A percentile compares a stretch with the other conserved stretches of the same genome.
Conservation (phyloP, 2,888 invertebrate genomes). For the Spodoptera exigua region DNA sequence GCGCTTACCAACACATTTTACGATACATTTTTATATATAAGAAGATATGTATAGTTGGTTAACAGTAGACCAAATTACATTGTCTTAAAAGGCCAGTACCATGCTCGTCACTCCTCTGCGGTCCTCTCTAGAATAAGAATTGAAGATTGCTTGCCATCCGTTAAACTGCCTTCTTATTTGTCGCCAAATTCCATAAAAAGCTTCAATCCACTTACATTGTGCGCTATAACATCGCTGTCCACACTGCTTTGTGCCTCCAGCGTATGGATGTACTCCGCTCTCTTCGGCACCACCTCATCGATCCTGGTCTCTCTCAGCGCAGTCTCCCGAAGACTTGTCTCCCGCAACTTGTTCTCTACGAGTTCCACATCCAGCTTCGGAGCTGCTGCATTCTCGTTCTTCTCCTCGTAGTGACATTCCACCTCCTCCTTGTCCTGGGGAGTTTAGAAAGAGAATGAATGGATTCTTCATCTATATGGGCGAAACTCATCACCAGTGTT, state of each 20-base stretch:
- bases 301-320: slow-evolving; percentile 91
- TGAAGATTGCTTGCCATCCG: too few relatives aligned
- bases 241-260: slow-evolving; percentile 87
- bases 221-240: slow-evolving; percentile 91
- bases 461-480: too few relatives aligned
- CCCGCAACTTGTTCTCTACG: slow-evolving; percentile 76
- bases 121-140: too few relatives aligned
- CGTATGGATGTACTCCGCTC: slow-evolving; percentile 83
- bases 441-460: slow-evolving; percentile 9
- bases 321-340: slow-evolving; percentile 61
- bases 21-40: too few relatives aligned
- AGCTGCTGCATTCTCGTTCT: slow-evolving; percentile 79
- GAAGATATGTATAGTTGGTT: too few relatives aligned
- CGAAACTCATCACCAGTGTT: too few relatives aligned
- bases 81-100: too few relatives aligned
- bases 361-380: slow-evolving; percentile 77
- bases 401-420: slow-evolving; percentile 86
- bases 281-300: slow-evolving; percentile 87
- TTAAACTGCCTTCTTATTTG: too few relatives aligned
- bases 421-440: slow-evolving; percentile 84
- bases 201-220: slow-evolving; percentile 89
- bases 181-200: too few relatives aligned
- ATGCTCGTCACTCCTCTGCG: too few relatives aligned
- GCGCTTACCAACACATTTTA: too few relatives aligned
- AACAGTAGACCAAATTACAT: too few relatives aligned